These are phyloP conservation scores for Drosophila ustulata DNA, from an alignment of 2,888 invertebrate species.

Conservation along the genomic window DNA sequence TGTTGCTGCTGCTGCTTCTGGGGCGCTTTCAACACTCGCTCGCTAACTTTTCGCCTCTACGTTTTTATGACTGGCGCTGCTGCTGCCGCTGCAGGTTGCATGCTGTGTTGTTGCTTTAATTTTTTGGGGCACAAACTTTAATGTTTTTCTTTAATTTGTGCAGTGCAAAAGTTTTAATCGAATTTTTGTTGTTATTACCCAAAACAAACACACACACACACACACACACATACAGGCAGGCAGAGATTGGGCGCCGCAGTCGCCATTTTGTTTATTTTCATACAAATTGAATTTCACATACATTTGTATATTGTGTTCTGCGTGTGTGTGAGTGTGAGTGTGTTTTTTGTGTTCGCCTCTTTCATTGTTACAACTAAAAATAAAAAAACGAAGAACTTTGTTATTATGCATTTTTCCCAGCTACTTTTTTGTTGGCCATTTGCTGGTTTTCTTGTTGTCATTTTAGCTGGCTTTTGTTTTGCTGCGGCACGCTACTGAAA, in stretches of 20 bases:
- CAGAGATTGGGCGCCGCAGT: neutral
- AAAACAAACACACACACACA: slow-evolving; percentile 27
- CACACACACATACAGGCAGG: slow-evolving; percentile 3
- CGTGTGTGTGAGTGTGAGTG: slow-evolving; percentile 19
- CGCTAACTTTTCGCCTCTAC: slow-evolving; percentile 47
- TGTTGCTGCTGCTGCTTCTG: slow-evolving; percentile 42
- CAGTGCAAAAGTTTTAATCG: slow-evolving; percentile 77
- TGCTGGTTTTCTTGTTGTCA: slow-evolving; percentile 35
- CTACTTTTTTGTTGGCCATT: slow-evolving; percentile 42
- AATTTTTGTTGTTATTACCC: slow-evolving; percentile 61
- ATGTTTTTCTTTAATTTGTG: slow-evolving; percentile 78
- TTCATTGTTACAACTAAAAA: slow-evolving; percentile 44
- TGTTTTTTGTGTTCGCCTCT: slow-evolving; percentile 25
- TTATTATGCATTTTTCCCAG: slow-evolving; percentile 65
- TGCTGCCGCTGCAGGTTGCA: slow-evolving; percentile 38
- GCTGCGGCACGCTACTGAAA: slow-evolving; percentile 43
- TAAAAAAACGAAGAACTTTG: slow-evolving; percentile 40
- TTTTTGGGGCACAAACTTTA: slow-evolving; percentile 48
- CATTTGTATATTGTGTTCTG: slow-evolving; percentile 42
- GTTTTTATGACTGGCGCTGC: slow-evolving; percentile 55
- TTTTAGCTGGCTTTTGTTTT: slow-evolving; percentile 61
- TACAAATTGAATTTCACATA: slow-evolving; percentile 71
- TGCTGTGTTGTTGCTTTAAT: slow-evolving; percentile 31
- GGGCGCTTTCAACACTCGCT: slow-evolving; percentile 56
- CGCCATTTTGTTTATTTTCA: slow-evolving; percentile 77